A percentile compares a stretch with the other conserved stretches of the same genome.
These are phyloP conservation scores for Machaerirhynchus nigripectus DNA, from an alignment of 2,113 vertebrate genomes.

Conservation along the genomic window DNA sequence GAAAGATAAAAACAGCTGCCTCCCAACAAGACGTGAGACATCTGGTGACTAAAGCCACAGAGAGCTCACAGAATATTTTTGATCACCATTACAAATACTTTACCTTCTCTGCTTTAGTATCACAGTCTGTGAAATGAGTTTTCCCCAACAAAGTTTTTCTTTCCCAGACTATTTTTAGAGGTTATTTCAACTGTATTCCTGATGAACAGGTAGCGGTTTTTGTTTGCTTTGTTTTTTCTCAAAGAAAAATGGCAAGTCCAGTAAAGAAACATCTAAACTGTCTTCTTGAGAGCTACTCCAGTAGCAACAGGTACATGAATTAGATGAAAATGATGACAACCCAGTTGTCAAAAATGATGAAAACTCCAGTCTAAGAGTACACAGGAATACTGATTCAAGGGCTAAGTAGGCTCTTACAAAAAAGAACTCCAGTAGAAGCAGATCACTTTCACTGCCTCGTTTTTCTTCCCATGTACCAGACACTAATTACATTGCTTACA, in stretches of 20 bases:
- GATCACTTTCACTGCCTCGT: background rate
- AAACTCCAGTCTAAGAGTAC: too few relatives aligned
- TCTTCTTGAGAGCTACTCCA: background rate
- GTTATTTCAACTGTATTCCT: background rate
- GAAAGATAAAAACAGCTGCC: background rate
- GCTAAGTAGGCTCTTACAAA: background rate
- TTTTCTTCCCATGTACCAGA: background rate
- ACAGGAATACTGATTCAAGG: background rate
- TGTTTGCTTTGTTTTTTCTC: background rate
- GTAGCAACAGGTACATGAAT: background rate
- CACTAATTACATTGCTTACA: background rate
- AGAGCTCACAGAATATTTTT: background rate
- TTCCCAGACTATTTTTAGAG: background rate
- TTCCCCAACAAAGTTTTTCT: background rate
- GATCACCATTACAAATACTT: background rate
- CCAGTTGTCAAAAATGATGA: background rate
- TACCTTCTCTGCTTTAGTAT: background rate
- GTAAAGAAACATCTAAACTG: background rate
- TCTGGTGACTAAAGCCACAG: background rate
- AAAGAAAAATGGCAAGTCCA: background rate
- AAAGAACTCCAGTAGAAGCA: background rate
- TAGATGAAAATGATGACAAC: background rate
- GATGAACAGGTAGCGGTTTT: rapidly evolving
- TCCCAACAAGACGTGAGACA: background rate
- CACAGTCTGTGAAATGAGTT: background rate